Evolutionary conservation across 2,797 vertebrate genomes (phyloP), one percentile per base, ranked within the genome.

Genomic region (Poeciliopsis infans): DNA sequence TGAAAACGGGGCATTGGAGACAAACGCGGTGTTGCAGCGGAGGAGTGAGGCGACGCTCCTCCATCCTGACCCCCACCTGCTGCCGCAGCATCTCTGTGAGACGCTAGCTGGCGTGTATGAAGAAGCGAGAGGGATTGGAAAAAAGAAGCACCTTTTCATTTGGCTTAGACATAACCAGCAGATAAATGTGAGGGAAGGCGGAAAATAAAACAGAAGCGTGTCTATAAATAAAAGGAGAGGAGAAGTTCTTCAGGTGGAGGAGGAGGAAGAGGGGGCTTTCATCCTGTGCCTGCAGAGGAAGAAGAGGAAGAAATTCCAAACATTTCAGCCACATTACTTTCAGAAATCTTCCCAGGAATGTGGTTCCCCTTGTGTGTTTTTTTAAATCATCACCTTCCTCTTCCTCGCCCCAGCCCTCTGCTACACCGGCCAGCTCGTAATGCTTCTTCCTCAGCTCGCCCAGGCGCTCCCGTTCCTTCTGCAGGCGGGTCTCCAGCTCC

Each of bases 361-460:
- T 7, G 5, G 7, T 43, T 69, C 66, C 39, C 4, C 39, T 1
- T 25, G 66, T 43, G 11, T 45, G 11, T 11, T 13, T 20, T 33
- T 16, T 0, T 45, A 11, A 0, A 31, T 39, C 25, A 87, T 89
- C 64, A 96, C 94, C 94, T 61, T 96, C 94, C 10, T 92, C 92
- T 20, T 88, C 96, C 84, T 97, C 96, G 31, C 96, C 97, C 98
- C 98, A 99, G 89, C 98, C 98, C 88, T 99, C 98, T 0, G 98
- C 97, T 13, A 97, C 98, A 0, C 98, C 98, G 0, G 98, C 98
- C 81, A 99, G 94, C 87, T 98, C 96, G 0, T 99, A 99, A 92
- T 99, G 98, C 87, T 99, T 99, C 94, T 98, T 99, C 84, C 98
- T 96, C 86, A 99, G 96, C 77, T 97, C 97, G 2, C 98, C 98